Percentiles rank a stretch among this genome's conserved stretches.
These are phyloP conservation scores for Zaprionus davidi DNA, from an alignment of 1,140 invertebrate genomes.

Conservation along the genomic window DNA sequence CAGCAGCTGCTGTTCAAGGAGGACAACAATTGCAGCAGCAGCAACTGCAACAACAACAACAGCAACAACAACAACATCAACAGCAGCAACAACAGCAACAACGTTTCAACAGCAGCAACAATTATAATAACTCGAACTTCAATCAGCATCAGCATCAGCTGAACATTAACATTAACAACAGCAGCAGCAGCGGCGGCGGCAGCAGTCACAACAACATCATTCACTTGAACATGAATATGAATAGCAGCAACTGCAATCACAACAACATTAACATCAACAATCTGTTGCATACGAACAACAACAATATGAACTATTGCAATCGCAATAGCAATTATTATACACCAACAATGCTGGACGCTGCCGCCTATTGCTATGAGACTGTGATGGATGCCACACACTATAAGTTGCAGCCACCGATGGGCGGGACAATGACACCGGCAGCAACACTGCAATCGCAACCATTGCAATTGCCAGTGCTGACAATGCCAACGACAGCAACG, in stretches of 20 bases:
- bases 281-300: conserved; percentile 16
- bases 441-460: conserved; percentile 16
- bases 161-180: conserved; percentile 16
- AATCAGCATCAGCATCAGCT: conserved; percentile 41
- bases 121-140: conserved; percentile 6
- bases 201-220: conserved; percentile 18
- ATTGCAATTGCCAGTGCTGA: conserved; percentile 19
- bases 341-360: conserved; percentile 60
- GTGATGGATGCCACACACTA: conserved; percentile 58
- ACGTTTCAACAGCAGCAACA: conserved; percentile 23
- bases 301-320: conserved; percentile 15
- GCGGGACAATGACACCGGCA: conserved; percentile 20
- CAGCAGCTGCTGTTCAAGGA: conserved; percentile 43
- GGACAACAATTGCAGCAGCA: conserved; percentile 29
- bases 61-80: conserved; percentile 20
- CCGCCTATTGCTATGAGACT: conserved; percentile 68
- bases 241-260: conserved; percentile 32
- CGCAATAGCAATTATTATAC: conserved; percentile 53
- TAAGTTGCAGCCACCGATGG: conserved; percentile 32
- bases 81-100: conserved; percentile 16
- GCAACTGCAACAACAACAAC: conserved; percentile 23
- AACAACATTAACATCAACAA: conserved; percentile 23
- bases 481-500: conserved; percentile 18
- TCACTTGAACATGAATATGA: conserved; percentile 15
- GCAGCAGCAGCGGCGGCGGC: conserved; percentile 12